Percentiles rank a stretch among this genome's conserved stretches.
These are phyloP conservation scores for Mnemiopsis leidyi DNA, from an alignment of 37 sponge, comb jelly and placozoan genomes.

Conservation along the genomic window DNA sequence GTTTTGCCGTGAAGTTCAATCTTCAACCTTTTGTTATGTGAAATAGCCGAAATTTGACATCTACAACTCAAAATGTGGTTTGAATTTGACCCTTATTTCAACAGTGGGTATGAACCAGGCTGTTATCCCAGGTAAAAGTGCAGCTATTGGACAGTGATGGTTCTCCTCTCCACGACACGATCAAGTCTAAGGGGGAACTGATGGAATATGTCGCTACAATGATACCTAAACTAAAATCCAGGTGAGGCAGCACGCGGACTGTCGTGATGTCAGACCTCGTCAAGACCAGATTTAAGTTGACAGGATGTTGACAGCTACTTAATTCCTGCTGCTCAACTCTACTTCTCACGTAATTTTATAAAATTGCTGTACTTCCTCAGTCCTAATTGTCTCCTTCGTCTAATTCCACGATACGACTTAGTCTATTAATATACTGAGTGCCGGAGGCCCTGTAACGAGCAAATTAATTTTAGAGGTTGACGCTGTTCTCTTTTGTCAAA, in stretches of 20 bases:
- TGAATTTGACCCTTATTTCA: too few species aligned
- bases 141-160: background rate
- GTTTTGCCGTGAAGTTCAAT: background rate
- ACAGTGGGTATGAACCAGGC: too few species aligned
- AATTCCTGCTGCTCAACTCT: background rate
- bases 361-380: background rate
- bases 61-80: too few species aligned
- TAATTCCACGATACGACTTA: background rate
- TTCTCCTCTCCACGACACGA: background rate
- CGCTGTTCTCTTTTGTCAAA: background rate
- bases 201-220: conserved; percentile 43
- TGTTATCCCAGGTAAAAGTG: conserved; percentile 54
- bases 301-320: too few species aligned
- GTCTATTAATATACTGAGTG: background rate
- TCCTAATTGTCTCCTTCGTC: background rate
- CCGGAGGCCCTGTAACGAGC: background rate
- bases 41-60: background rate
- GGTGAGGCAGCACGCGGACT: too few species aligned
- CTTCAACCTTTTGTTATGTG: too few species aligned
- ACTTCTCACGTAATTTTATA: background rate
- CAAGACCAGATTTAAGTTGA: too few species aligned
- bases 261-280: too few species aligned
- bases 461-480: background rate
- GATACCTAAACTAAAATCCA: conserved; percentile 63
- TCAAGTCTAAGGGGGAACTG: background rate